Conservation (phyloP, 2,888 invertebrate genomes). For the Noctua janthe region DNA sequence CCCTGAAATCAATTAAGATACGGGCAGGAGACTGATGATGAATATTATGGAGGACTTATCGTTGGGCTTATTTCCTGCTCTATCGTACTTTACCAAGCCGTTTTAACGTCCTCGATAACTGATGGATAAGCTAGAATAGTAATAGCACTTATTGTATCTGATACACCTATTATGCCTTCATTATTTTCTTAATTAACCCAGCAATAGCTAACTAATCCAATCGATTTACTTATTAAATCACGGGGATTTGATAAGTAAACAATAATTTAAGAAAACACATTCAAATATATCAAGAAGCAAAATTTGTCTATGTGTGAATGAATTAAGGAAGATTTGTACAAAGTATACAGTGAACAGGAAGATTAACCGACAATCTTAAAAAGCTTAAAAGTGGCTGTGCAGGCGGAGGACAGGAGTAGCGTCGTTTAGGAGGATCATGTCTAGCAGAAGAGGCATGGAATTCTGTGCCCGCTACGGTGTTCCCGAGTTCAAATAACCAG, state of each 20-base stretch:
- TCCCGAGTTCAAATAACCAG: too few relatives aligned
- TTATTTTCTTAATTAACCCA: background rate
- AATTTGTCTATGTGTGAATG: background rate
- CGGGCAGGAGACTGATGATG: too few relatives aligned
- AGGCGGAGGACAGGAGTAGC: too few relatives aligned
- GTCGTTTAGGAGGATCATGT: background rate
- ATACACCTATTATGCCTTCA: background rate
- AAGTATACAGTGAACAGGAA: background rate
- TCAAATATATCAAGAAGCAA: background rate
- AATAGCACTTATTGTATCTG: background rate
- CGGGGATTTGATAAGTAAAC: background rate
- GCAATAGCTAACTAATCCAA: background rate
- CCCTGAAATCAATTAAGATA: too few relatives aligned
- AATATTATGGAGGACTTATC: background rate
- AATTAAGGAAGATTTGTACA: background rate
- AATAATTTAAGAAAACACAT: background rate
- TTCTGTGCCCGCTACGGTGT: too few relatives aligned
- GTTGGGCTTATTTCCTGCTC: background rate
- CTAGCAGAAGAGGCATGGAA: background rate
- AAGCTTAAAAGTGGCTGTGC: background rate
- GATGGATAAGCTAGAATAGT: conserved; percentile 6
- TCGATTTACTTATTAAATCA: background rate
- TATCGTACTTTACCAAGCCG: background rate
- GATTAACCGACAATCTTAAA: background rate
- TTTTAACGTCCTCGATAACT: background rate